Evolutionary conservation across 2,797 vertebrate species (phyloP), one percentile per base, ranked within the genome.

Genomic region (Fringilla coelebs): DNA sequence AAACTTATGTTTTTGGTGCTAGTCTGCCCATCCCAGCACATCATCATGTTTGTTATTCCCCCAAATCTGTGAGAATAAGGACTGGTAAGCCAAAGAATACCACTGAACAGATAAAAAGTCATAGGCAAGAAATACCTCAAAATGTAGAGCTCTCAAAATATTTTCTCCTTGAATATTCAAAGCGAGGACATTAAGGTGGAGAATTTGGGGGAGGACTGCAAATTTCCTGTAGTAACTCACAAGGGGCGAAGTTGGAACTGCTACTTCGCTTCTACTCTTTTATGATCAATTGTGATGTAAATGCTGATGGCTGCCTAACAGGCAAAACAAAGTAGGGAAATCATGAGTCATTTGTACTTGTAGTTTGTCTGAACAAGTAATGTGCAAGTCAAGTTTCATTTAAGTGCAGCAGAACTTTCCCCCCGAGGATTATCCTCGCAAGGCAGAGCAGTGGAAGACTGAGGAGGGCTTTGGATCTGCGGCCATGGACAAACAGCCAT

Each of bases 251-350:
- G 74, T 88, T 95, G 88, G 95, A 92, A 73, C 80, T 80, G 88
- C 76, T 91, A 31, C 77, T 52, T 85, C 2, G 4, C 25, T 90
- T 92, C 92, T 96, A 51, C 91, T 96, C 92, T 96, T 97, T 97
- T 96, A 91, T 93, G 76, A 85, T 95, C 94, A 96, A 32, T 90
- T 97, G 90, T 96, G 91, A 96, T 97, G 92, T 97, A 96, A 97
- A 96, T 96, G 97, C 89, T 97, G 92, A 94, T 96, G 95, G 88
- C 90, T 97, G 94, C 94, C 93, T 89, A 97, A 97, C 96, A 97
- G 94, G 91, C 94, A 96, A 95, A 91, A 96, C 91, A 89, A 97
- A 97, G 94, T 77, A 90, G 88, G 90, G 96, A 97, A 97, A 95
- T 84, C 94, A 94, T 98, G 96, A 98, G 91, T 97, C 86, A 93